Conservation (phyloP, 2,113 vertebrate species). For the Ageneiosus marmoratus region DNA sequence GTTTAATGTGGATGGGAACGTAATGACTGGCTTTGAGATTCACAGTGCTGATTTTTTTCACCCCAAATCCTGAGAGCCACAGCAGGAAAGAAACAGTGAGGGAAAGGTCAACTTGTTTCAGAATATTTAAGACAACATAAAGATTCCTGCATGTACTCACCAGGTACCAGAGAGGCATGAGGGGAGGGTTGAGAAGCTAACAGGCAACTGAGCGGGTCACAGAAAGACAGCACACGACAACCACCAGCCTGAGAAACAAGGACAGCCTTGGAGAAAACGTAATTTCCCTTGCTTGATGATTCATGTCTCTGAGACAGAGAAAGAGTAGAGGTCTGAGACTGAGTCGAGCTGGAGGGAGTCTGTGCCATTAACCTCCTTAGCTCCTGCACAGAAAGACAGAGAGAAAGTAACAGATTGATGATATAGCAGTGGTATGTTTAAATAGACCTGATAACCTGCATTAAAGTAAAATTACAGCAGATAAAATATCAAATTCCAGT, state of each 20-base stretch:
- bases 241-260: constrained; percentile 84
- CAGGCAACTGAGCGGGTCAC: constrained; percentile 81
- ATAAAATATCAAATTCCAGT: neutral
- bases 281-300: constrained; percentile 70
- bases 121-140: neutral
- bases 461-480: neutral
- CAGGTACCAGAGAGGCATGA: constrained; percentile 84
- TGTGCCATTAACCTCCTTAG: constrained; percentile 78
- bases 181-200: constrained; percentile 91
- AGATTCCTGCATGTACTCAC: constrained; percentile 64
- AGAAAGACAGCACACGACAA: constrained; percentile 87
- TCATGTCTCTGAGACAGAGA: constrained; percentile 68
- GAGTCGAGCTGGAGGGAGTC: constrained; percentile 54
- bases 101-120: neutral
- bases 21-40: constrained; percentile 92
- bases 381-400: constrained; percentile 73
- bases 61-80: constrained; percentile 82
- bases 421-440: neutral
- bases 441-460: neutral
- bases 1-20: constrained; percentile 89
- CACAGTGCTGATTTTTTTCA: constrained; percentile 91
- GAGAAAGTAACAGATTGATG: neutral
- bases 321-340: constrained; percentile 58
- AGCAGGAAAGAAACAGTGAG: neutral
- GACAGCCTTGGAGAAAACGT: constrained; percentile 81